Base-by-base conservation (phyloP, 23 tunicate species). In the Corella eumyota region DNA sequence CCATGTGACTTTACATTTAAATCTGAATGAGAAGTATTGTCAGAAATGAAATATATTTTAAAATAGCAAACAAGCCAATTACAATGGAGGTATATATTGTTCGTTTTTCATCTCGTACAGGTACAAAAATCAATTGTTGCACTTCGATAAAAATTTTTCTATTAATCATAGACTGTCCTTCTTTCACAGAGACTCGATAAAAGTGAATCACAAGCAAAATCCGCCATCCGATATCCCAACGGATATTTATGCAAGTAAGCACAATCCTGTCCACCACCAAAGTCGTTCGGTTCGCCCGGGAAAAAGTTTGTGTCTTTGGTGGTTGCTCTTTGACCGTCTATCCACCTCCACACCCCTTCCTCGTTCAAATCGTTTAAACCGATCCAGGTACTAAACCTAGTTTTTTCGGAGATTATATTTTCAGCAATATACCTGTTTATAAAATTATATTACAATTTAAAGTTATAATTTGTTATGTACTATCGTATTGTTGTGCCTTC, bases 261-360 rank as follows among this genome's bases (percentile, higher is more conserved):
- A 21, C 68, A 62, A 32, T 62, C 52, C 30, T 62, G 68, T 1
- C 51, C 51, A 2, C 6, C 28, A 22, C 51, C 51, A 36, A 13
- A 62, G 15, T 62, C 44, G 32, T 62, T 62, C 22, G 68, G 68
- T 62, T 62, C 52, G 32, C 68, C 68, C 1, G 53, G 48, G 5
- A 28, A 37, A 36, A 62, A 62, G 5, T 62, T 38, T 37, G 68
- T 31, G 52, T 62, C 44, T 62, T 3, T 32, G 4, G 30, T 62
- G 11, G 68, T 62, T 22, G 21, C 68, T 22, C 52, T 51, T 38
- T 33, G 34, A 15, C 68, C 68, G 23, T 62, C 51, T 2, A 62
- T 36, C 68, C 68, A 62, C 30, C 15, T 38, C 68, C 68, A 62
- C 23, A 5, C 28, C 21, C 68, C 68, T 62, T 62, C 68, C 23